Evolutionary conservation across 2,888 invertebrate genomes (phyloP).

Genomic region (Lobophora halterata): DNA sequence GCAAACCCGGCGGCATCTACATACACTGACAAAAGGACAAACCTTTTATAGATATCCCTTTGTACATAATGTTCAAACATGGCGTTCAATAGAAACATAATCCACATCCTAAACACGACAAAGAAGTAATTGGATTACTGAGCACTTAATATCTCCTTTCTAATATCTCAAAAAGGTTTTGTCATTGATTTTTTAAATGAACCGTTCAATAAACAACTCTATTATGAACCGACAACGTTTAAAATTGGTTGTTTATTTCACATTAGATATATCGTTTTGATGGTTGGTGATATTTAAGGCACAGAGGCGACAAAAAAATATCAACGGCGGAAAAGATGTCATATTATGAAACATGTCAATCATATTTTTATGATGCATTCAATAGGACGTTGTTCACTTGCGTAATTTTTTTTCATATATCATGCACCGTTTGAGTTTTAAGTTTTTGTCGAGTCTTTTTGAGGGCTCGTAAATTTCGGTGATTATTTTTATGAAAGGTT

Average conservation of each 20-base stretch:
- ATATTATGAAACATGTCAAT: slow-evolving; percentile 81
- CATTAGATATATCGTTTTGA: slow-evolving; percentile 22
- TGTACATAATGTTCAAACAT: slow-evolving; percentile 70
- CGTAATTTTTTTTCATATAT: slow-evolving; percentile 73
- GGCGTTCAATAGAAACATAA: slow-evolving; percentile 74
- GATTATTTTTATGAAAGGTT: slow-evolving; percentile 49
- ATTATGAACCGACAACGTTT: background rate
- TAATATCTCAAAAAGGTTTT: slow-evolving; percentile 35
- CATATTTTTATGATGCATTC: slow-evolving; percentile 79
- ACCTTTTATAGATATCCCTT: slow-evolving; percentile 61
- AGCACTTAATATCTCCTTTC: slow-evolving; percentile 75
- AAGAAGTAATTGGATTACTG: slow-evolving; percentile 78
- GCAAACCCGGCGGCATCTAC: slow-evolving; percentile 45
- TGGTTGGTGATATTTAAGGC: slow-evolving; percentile 37
- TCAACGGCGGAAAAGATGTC: slow-evolving; percentile 78
- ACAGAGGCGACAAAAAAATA: slow-evolving; percentile 76
- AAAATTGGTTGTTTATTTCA: slow-evolving; percentile 16
- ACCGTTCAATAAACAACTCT: slow-evolving; percentile 24
- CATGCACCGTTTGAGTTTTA: slow-evolving; percentile 62
- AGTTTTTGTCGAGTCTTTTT: slow-evolving; percentile 56
- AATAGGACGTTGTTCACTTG: slow-evolving; percentile 73
- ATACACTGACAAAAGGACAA: slow-evolving; percentile 61
- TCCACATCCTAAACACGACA: slow-evolving; percentile 76
- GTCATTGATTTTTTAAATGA: slow-evolving; percentile 2
- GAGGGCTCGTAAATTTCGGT: slow-evolving; percentile 48